These are phyloP conservation scores for Dryococelus australis DNA, from an alignment of 2,888 invertebrate species.

Conservation along the genomic window DNA sequence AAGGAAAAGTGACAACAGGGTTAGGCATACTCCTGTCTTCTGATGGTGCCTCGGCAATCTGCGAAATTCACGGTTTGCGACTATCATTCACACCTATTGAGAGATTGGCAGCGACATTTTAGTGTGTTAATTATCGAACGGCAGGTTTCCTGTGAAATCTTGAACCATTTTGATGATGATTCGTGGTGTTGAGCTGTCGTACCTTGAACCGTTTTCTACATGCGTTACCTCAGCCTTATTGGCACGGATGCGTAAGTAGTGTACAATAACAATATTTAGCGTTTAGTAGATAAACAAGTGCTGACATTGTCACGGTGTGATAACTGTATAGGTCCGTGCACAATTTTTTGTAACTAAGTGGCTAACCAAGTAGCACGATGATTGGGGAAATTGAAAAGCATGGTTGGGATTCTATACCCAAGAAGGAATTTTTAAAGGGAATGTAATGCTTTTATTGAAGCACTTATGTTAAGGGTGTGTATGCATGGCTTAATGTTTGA, in stretches of 20 bases:
- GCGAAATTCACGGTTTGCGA: conserved; percentile 25
- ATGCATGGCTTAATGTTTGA: no score
- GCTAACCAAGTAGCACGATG: no score
- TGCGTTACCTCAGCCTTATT: neutral
- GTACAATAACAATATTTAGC: no score
- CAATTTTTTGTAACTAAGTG: no score
- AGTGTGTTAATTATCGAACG: conserved; percentile 18
- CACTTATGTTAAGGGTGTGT: no score
- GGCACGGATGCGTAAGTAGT: neutral
- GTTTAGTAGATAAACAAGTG: neutral
- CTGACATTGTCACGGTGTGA: neutral
- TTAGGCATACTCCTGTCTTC: conserved; percentile 27
- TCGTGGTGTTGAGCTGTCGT: neutral
- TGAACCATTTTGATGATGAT: neutral
- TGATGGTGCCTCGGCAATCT: conserved; percentile 34
- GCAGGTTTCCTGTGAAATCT: neutral
- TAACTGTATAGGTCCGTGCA: no score
- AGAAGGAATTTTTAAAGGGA: no score
- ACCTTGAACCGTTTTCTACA: neutral
- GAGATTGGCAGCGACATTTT: conserved; percentile 26
- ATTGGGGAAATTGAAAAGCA: no score
- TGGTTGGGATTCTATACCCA: no score
- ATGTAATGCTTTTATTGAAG: no score
- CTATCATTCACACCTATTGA: conserved; percentile 24
- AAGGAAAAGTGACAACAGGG: conserved; percentile 1